Percentiles rank a stretch among this genome's conserved stretches.
These are phyloP conservation scores for Prunella himalayana DNA, from an alignment of 2,113 vertebrate genomes.

Conservation along the genomic window DNA sequence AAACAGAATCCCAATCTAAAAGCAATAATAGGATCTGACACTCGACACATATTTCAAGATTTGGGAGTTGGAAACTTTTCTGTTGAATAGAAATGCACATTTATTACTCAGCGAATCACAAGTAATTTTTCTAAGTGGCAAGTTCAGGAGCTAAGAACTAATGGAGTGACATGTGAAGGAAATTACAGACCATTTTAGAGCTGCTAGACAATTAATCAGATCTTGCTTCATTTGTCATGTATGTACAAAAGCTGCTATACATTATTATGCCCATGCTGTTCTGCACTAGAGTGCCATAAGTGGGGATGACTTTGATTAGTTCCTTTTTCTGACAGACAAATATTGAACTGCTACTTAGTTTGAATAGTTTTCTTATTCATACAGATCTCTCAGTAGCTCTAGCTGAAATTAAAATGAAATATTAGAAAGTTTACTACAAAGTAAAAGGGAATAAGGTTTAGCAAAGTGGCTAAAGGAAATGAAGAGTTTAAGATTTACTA, in stretches of 20 bases:
- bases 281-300: not conserved
- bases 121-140: constrained; percentile 34
- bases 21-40: not conserved
- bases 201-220: constrained; percentile 29
- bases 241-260: constrained; percentile 2
- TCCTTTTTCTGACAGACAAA: not conserved
- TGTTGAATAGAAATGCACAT: not conserved
- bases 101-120: constrained; percentile 1
- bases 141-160: constrained; percentile 14
- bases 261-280: not conserved
- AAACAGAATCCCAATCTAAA: not conserved
- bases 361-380: not conserved
- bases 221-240: constrained; percentile 44
- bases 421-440: not conserved
- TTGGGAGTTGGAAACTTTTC: not conserved
- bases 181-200: constrained; percentile 14
- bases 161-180: constrained; percentile 34
- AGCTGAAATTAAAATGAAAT: not conserved
- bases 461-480: not conserved
- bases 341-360: not conserved
- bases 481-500: not conserved
- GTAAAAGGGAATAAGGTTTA: not conserved
- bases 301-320: constrained; percentile 7
- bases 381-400: not conserved
- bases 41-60: not conserved